These are phyloP conservation scores for Rynchops niger DNA, from an alignment of 2,113 vertebrate genomes.

Conservation along the genomic window DNA sequence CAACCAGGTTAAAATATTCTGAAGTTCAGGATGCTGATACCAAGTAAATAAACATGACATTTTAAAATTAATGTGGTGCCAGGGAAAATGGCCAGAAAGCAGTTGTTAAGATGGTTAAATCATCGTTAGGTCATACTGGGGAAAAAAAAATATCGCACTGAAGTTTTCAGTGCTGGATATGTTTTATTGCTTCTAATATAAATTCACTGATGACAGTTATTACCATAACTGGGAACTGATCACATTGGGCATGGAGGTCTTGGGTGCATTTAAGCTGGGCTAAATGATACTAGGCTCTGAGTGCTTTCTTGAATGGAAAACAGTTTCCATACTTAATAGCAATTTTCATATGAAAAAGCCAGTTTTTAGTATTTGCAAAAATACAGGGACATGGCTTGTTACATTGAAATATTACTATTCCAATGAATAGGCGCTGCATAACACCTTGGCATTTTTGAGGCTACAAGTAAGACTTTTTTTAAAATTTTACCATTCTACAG, in stretches of 20 bases:
- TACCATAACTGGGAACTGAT: not conserved
- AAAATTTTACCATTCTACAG: not conserved
- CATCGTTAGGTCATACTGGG: not conserved
- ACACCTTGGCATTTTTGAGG: not conserved
- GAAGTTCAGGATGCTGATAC: not conserved
- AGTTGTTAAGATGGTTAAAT: slow-evolving; percentile 1
- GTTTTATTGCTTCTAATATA: not conserved
- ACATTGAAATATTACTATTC: not conserved
- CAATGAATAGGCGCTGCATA: not conserved
- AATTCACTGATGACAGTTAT: not conserved
- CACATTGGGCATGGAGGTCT: not conserved
- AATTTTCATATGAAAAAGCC: not conserved
- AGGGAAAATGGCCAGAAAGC: not conserved
- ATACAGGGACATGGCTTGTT: not conserved
- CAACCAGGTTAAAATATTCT: not conserved
- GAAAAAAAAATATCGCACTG: not conserved
- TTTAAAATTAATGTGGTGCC: not conserved
- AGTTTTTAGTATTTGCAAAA: not conserved
- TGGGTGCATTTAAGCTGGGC: not conserved
- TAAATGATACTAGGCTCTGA: not conserved
- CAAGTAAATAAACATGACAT: not conserved
- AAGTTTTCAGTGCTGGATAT: not conserved
- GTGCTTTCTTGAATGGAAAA: not conserved
- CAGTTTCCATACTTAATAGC: not conserved
- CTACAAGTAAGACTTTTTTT: not conserved